Evolutionary conservation across 2,797 vertebrate genomes (phyloP), one percentile per base, ranked within the genome.

Genomic region (Anabacerthia variegaticeps): DNA sequence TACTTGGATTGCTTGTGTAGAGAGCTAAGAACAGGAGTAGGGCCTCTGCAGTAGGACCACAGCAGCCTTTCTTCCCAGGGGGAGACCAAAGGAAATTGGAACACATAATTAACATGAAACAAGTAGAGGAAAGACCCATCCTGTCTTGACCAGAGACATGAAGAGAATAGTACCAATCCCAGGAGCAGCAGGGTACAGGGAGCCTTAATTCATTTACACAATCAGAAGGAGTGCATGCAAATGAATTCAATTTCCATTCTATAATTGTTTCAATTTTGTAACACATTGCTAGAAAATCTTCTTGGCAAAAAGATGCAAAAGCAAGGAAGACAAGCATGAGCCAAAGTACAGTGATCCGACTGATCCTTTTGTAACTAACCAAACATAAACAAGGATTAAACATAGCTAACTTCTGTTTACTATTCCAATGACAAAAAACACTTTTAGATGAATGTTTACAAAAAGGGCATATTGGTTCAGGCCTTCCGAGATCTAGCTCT

Each of bases 391-490:
- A 79, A 89, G 85, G 90, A 95, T 96, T 94, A 97, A 96, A 94
- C 77, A 80, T 9, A 95, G 54, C 78, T 94, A 94, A 93, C 82
- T 96, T 96, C 77, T 95, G 86, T 92, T 97, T 96, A 96, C 88
- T 52, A 86, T 75, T 87, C 72, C 91, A 93, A 92, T 69, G 74
- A 93, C 75, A 92, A 97, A 95, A 94, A 94, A 66, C 73, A 43
- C 52, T 95, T 94, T 87, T 54, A 84, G 90, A 96, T 73, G 81
- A 85, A 37, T 87, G 84, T 97, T 97, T 96, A 94, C 91, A 94
- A 73, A 95, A 96, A 95, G 84, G 91, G 81, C 95, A 97, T 87
- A 97, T 92, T 97, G 97, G 96, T 93, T 87, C 63, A 87, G 81
- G 77, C 72, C 84, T 91, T 96, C 61, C 0, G 85, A 97, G 95